Conservation (phyloP, 2,113 vertebrate species). For the Misgurnus mizolepis region DNA sequence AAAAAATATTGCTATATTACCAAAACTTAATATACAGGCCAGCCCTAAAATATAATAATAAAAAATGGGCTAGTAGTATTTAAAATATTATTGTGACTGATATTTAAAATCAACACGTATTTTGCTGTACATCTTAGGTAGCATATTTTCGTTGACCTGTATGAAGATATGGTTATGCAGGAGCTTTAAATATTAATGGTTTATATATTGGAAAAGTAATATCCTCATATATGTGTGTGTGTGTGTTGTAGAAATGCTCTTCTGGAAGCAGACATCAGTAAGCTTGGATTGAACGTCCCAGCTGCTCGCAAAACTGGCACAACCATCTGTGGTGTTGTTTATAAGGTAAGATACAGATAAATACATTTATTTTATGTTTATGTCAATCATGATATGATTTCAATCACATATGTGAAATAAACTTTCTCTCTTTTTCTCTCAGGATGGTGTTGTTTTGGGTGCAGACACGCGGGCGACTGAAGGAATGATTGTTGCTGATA, state of each 20-base stretch:
- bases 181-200: no score
- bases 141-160: no score
- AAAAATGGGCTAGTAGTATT: neutral
- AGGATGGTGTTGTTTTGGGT: slow-evolving; percentile 93
- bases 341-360: slow-evolving; percentile 86
- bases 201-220: no score
- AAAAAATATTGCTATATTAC: no score
- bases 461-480: slow-evolving; percentile 95
- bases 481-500: slow-evolving; percentile 95
- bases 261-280: slow-evolving; percentile 78
- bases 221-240: neutral
- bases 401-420: neutral
- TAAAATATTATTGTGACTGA: neutral
- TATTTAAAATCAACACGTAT: neutral
- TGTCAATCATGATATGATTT: neutral
- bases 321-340: slow-evolving; percentile 92
- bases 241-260: slow-evolving; percentile 79
- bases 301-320: slow-evolving; percentile 90
- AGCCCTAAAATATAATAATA: no score
- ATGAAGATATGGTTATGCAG: no score
- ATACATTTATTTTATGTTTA: neutral
- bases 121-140: no score
- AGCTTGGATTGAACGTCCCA: slow-evolving; percentile 79
- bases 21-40: no score
- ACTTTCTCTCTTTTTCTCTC: neutral